These are phyloP conservation scores for Diaperis boleti DNA, from an alignment of 2,888 invertebrate species.

Conservation along the genomic window DNA sequence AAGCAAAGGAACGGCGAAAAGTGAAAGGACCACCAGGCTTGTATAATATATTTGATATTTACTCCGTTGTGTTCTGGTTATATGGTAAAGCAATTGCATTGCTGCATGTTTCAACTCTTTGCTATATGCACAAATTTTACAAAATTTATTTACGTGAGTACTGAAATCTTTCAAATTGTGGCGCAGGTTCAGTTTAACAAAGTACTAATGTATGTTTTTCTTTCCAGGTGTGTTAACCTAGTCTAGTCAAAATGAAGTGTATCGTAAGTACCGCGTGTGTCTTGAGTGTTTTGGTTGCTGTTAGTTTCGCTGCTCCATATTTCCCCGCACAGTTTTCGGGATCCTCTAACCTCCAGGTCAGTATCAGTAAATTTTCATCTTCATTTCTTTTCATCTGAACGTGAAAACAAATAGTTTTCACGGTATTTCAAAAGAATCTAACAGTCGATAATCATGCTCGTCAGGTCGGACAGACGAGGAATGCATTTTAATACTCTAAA, in stretches of 20 bases:
- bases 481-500: conserved; percentile 7
- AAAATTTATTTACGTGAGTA: conserved; percentile 23
- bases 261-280: conserved; percentile 65
- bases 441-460: background rate
- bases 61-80: conserved; percentile 1
- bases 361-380: conserved; percentile 39
- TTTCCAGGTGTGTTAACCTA: conserved; percentile 65
- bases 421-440: too few relatives aligned
- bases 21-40: conserved; percentile 38
- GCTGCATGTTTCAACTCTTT: conserved; percentile 16
- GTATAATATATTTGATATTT: conserved; percentile 37
- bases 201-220: conserved; percentile 48
- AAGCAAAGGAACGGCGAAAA: conserved; percentile 16
- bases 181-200: conserved; percentile 7
- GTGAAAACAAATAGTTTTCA: too few relatives aligned
- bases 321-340: conserved; percentile 47
- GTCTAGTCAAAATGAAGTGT: conserved; percentile 67
- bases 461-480: background rate
- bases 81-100: conserved; percentile 15
- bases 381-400: background rate
- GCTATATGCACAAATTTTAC: conserved; percentile 20
- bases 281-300: conserved; percentile 63
- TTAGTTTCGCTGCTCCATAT: conserved; percentile 61
- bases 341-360: conserved; percentile 60
- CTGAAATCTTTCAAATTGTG: conserved; percentile 35